Conservation (phyloP, 2,888 invertebrate genomes). For the Peribatodes rhomboidaria region DNA sequence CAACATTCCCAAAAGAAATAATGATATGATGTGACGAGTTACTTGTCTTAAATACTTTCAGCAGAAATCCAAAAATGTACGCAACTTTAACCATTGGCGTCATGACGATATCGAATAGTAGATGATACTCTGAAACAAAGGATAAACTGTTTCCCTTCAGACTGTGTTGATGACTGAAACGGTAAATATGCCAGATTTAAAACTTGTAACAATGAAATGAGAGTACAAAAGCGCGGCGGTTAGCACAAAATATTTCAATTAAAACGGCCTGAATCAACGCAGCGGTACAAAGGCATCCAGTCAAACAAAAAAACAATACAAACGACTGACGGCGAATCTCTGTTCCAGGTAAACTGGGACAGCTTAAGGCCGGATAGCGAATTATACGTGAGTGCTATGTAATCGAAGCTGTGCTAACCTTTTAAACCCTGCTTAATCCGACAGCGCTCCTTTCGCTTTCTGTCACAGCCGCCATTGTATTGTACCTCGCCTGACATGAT, state of each 20-base stretch:
- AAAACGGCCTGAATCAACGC: constrained; percentile 49
- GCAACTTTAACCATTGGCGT: too few relatives aligned
- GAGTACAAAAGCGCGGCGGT: constrained; percentile 48
- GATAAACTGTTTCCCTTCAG: constrained; percentile 24
- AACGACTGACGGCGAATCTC: constrained; percentile 75
- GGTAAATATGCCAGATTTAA: constrained; percentile 31
- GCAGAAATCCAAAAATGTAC: too few relatives aligned
- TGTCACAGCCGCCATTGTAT: constrained; percentile 48
- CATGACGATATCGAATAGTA: neutral
- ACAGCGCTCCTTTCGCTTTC: constrained; percentile 58
- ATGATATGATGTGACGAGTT: too few relatives aligned
- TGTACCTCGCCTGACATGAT: constrained; percentile 40
- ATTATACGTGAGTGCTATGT: constrained; percentile 83
- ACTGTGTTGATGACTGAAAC: constrained; percentile 10
- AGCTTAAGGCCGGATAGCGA: constrained; percentile 86
- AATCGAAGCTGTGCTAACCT: constrained; percentile 62
- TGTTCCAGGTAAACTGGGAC: constrained; percentile 86
- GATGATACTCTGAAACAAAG: neutral
- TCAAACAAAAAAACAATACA: constrained; percentile 65
- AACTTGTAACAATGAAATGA: constrained; percentile 42
- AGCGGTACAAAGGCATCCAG: constrained; percentile 61
- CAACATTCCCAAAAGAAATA: too few relatives aligned
- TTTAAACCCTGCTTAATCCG: constrained; percentile 46
- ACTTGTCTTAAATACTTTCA: too few relatives aligned
- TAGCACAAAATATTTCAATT: constrained; percentile 49